Conservation (phyloP, 2,113 vertebrate species). For the Antennarius striatus region DNA sequence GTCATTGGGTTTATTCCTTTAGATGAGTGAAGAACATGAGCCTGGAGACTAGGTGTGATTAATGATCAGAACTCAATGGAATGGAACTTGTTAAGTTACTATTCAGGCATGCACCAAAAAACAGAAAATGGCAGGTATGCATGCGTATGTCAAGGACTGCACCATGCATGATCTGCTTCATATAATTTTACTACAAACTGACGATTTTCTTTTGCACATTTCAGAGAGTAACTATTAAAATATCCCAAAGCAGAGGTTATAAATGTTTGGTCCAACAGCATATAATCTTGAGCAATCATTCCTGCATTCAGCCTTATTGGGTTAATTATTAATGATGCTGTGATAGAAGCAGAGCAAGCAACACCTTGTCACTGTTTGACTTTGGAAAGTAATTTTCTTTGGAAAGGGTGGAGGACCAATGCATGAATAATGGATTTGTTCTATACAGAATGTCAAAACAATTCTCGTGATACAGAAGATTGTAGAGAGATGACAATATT, state of each 20-base stretch:
- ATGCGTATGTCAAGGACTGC: too few relatives aligned
- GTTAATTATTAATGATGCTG: slow-evolving; percentile 11
- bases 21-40: not conserved
- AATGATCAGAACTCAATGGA: not conserved
- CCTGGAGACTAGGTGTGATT: not conserved
- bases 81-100: too few relatives aligned
- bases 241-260: not conserved
- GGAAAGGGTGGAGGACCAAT: not conserved
- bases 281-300: not conserved
- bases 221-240: not conserved
- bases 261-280: not conserved
- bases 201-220: too few relatives aligned
- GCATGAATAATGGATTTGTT: too few relatives aligned
- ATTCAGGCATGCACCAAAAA: too few relatives aligned
- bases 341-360: not conserved
- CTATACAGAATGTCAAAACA: not conserved
- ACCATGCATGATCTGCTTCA: too few relatives aligned
- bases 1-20: not conserved
- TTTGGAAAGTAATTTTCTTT: not conserved
- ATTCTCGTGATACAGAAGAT: too few relatives aligned
- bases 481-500: too few relatives aligned
- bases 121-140: too few relatives aligned
- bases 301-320: slow-evolving; percentile 6
- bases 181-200: too few relatives aligned
- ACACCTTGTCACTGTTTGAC: not conserved